Evolutionary conservation across 1,140 invertebrate species (phyloP).

Genomic region (Caenorhabditis latens): DNA sequence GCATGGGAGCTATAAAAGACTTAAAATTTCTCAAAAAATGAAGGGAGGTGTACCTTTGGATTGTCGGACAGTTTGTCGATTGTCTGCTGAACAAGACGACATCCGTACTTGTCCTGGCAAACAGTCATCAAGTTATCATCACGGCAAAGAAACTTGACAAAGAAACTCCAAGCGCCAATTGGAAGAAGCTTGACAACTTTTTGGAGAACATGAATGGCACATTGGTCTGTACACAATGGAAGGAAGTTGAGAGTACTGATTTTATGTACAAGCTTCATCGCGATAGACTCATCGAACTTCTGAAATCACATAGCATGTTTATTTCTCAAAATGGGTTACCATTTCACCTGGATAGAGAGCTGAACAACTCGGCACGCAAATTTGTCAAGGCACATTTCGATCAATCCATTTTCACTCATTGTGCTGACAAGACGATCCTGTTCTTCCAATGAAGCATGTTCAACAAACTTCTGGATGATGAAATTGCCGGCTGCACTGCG

Average conservation of each 20-base stretch:
- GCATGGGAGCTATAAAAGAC: not conserved
- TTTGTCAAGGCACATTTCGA: slow-evolving; percentile 4
- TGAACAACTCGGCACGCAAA: slow-evolving; percentile 17
- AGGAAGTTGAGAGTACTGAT: slow-evolving; percentile 14
- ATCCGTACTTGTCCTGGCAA: slow-evolving; percentile 67
- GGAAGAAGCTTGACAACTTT: slow-evolving; percentile 34
- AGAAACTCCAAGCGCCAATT: slow-evolving; percentile 36
- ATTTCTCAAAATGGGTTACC: not conserved
- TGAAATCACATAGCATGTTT: not conserved
- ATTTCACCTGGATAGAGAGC: not conserved
- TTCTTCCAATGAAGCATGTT: not conserved
- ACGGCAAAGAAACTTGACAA: slow-evolving; percentile 19
- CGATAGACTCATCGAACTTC: slow-evolving; percentile 14
- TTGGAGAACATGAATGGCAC: slow-evolving; percentile 24
- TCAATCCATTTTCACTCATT: slow-evolving; percentile 9
- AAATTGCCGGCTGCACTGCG: slow-evolving; percentile 20
- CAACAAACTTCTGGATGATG: slow-evolving; percentile 28
- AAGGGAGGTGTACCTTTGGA: not conserved
- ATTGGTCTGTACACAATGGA: slow-evolving; percentile 17
- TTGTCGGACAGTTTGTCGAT: slow-evolving; percentile 63
- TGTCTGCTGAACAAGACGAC: slow-evolving; percentile 66
- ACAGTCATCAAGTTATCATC: slow-evolving; percentile 59
- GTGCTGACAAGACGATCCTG: slow-evolving; percentile 5
- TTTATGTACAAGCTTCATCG: slow-evolving; percentile 15
- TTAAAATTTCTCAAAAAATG: not conserved